Percentiles rank a stretch among this genome's conserved stretches.
Evolutionary conservation across 2,797 vertebrate genomes (phyloP).

Genomic region (Lithobates pipiens): DNA sequence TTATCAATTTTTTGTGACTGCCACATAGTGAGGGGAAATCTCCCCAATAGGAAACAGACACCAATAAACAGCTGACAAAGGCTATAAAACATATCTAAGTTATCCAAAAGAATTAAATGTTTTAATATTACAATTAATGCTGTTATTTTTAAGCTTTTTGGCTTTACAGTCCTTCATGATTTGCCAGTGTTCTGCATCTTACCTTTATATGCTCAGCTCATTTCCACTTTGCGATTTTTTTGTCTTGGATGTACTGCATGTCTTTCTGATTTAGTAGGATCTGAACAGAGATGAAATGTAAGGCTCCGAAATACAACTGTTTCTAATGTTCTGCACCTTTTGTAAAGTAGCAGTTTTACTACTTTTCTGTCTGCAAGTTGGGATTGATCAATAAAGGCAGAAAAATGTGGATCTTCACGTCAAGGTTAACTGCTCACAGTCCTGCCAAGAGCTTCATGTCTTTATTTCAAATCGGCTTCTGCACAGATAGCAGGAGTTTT

Average conservation of each 20-base stretch:
- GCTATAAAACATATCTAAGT: background rate
- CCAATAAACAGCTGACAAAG: no score
- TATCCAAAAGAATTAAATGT: background rate
- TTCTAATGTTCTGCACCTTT: conserved; percentile 22
- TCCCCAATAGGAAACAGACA: no score
- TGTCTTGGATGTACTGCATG: background rate
- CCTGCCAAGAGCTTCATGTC: conserved; percentile 43
- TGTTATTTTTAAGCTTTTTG: background rate
- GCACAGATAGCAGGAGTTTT: no score
- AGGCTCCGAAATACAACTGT: conserved; percentile 14
- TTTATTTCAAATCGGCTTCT: conserved; percentile 15
- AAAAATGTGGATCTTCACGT: conserved; percentile 20
- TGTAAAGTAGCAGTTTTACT: conserved; percentile 18
- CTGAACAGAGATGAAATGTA: conserved; percentile 12
- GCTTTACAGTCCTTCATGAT: background rate
- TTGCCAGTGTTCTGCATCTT: background rate
- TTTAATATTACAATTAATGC: no score
- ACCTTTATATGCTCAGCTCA: background rate
- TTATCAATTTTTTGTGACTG: no score
- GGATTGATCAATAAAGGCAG: conserved; percentile 45
- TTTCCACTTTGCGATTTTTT: background rate
- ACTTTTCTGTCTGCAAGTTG: conserved; percentile 23
- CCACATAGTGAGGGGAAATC: no score
- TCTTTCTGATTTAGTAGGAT: conserved; percentile 14
- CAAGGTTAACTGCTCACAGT: conserved; percentile 50